Conservation (phyloP, 2,797 vertebrate species). For the Gymnocypris eckloni region DNA sequence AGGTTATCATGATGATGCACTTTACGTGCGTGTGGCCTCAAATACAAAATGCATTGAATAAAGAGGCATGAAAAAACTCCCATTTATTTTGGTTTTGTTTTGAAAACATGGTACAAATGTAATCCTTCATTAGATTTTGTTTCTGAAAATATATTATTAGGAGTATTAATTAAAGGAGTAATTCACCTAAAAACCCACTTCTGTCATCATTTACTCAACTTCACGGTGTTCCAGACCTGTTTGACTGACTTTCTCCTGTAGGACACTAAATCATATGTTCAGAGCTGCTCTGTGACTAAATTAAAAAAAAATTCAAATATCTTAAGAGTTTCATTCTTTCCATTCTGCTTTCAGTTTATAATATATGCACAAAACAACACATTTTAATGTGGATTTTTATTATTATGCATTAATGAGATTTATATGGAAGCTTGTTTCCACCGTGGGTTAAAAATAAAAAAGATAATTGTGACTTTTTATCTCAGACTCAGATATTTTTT, state of each 20-base stretch:
- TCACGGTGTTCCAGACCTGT: not conserved
- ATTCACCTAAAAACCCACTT: not conserved
- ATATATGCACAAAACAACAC: not conserved
- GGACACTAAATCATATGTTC: not conserved
- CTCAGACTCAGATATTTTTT: not conserved
- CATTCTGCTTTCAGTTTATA: not conserved
- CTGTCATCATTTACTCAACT: conserved; percentile 14
- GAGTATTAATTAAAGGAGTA: not conserved
- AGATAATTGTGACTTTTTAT: not conserved
- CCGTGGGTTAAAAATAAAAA: not conserved
- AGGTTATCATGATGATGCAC: conserved; percentile 41
- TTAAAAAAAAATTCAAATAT: not conserved
- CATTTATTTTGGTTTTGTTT: not conserved
- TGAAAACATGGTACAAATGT: not conserved
- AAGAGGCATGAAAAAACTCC: not conserved
- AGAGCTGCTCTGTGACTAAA: not conserved
- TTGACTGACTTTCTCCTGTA: not conserved
- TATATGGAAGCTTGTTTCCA: not conserved
- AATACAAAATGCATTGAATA: not conserved
- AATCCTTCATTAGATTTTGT: conserved; percentile 17
- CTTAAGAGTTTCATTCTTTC: no score
- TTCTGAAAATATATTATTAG: conserved; percentile 6
- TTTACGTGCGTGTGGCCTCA: not conserved
- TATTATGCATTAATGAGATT: not conserved
- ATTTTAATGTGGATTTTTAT: not conserved